These are phyloP conservation scores for Liposcelis brunnea DNA, from an alignment of 2,888 invertebrate species.

Conservation along the genomic window DNA sequence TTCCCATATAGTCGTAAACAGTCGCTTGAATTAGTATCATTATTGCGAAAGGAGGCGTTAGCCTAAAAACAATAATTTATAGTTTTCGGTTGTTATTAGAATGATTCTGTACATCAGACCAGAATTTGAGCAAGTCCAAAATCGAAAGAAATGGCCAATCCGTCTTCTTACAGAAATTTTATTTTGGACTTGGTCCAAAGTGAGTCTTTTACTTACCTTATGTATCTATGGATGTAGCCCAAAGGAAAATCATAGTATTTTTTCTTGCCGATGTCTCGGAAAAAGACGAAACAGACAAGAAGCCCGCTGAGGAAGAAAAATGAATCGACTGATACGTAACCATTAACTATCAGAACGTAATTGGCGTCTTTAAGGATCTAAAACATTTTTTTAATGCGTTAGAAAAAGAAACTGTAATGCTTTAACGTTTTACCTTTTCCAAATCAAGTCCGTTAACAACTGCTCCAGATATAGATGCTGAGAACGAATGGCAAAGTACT, in stretches of 20 bases:
- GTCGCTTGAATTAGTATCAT: constrained; percentile 32
- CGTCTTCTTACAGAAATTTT: no score
- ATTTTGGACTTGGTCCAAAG: no score
- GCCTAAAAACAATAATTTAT: constrained; percentile 22
- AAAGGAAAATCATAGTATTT: constrained; percentile 23
- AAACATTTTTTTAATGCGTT: neutral
- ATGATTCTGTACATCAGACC: constrained; percentile 19
- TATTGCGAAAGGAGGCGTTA: constrained; percentile 34
- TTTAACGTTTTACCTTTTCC: no score
- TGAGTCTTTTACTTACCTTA: constrained; percentile 27
- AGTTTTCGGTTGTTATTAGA: no score
- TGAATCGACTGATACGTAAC: neutral
- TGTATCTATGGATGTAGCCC: constrained; percentile 28
- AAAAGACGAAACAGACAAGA: neutral
- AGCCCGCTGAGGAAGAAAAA: neutral
- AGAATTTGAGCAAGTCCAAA: constrained; percentile 16
- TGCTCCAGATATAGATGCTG: no score
- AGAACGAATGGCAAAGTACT: neutral
- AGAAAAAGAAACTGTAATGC: no score
- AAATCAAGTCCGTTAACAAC: no score
- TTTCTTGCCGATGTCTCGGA: neutral
- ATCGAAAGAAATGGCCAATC: no score
- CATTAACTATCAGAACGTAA: neutral
- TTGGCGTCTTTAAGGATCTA: neutral
- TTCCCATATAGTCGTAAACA: constrained; percentile 26